Evolutionary conservation across 2,113 vertebrate genomes (phyloP).

Genomic region (Lophura nycthemera): DNA sequence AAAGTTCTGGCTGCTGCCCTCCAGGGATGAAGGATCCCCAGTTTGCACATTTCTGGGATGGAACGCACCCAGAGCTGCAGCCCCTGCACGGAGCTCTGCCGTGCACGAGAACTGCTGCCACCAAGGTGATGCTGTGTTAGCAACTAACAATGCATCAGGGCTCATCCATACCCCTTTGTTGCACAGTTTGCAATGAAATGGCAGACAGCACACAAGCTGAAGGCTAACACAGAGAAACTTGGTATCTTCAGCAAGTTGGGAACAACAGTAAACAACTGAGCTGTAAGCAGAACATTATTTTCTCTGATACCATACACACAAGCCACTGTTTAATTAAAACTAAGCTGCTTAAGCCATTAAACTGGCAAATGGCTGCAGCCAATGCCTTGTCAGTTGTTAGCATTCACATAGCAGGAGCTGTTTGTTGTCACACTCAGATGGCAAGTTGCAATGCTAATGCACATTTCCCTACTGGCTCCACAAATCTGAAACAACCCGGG

Average conservation of each 20-base stretch:
- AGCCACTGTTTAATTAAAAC: constrained; percentile 67
- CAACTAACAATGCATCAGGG: background rate
- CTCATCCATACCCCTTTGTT: background rate
- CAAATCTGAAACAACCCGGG: background rate
- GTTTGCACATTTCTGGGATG: background rate
- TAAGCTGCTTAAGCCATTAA: constrained; percentile 68
- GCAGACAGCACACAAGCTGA: background rate
- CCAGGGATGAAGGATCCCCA: background rate
- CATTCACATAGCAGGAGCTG: constrained; percentile 17
- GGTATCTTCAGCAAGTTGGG: constrained; percentile 17
- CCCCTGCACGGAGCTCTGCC: background rate
- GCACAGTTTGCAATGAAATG: background rate
- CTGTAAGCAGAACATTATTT: constrained; percentile 37
- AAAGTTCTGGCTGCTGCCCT: too few relatives aligned
- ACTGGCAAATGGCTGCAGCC: constrained; percentile 61
- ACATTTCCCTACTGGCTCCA: constrained; percentile 20
- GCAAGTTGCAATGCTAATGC: background rate
- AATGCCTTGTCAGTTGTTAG: constrained; percentile 43
- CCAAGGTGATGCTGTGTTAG: background rate
- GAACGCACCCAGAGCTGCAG: background rate
- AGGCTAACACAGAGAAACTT: background rate
- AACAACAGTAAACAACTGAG: constrained; percentile 12
- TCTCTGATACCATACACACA: constrained; percentile 27
- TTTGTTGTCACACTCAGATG: constrained; percentile 30
- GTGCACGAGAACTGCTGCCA: background rate